Evolutionary conservation across 2,888 invertebrate genomes (phyloP).

Genomic region (Euplagia quadripunctaria): DNA sequence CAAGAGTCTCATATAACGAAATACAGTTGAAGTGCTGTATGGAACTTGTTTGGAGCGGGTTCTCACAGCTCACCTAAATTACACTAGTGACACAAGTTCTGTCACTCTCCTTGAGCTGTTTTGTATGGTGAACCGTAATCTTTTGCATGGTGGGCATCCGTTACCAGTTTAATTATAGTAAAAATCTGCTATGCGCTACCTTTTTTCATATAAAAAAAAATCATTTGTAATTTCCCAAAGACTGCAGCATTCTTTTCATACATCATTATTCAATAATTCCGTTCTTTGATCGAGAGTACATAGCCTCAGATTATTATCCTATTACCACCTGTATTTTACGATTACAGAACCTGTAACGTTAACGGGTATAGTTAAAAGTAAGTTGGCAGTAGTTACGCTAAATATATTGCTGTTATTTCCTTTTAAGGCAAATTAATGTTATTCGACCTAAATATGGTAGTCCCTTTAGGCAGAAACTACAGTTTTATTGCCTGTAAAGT

Average conservation of each 20-base stretch:
- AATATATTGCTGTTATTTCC: slow-evolving; percentile 42
- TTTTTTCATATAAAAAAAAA: not conserved
- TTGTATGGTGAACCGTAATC: too few species aligned
- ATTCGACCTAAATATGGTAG: slow-evolving; percentile 28
- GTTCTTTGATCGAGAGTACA: not conserved
- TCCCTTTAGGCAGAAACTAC: slow-evolving; percentile 29
- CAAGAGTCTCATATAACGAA: too few species aligned
- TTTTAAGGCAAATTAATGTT: slow-evolving; percentile 29
- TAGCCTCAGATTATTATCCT: not conserved
- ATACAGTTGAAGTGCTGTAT: too few species aligned
- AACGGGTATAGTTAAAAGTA: slow-evolving; percentile 21
- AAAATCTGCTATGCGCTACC: too few species aligned
- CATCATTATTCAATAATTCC: not conserved
- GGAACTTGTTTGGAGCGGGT: too few species aligned
- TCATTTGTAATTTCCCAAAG: not conserved
- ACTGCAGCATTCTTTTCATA: not conserved
- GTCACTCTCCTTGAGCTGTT: too few species aligned
- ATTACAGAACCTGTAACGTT: slow-evolving; percentile 15
- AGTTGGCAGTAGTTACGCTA: slow-evolving; percentile 4
- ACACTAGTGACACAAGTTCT: too few species aligned
- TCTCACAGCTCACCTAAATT: too few species aligned
- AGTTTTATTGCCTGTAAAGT: slow-evolving; percentile 34
- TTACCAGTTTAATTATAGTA: too few species aligned
- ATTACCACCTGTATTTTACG: not conserved
- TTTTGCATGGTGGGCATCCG: too few species aligned